Conservation (phyloP, 2,113 vertebrate genomes). For the Nibea albiflora region DNA sequence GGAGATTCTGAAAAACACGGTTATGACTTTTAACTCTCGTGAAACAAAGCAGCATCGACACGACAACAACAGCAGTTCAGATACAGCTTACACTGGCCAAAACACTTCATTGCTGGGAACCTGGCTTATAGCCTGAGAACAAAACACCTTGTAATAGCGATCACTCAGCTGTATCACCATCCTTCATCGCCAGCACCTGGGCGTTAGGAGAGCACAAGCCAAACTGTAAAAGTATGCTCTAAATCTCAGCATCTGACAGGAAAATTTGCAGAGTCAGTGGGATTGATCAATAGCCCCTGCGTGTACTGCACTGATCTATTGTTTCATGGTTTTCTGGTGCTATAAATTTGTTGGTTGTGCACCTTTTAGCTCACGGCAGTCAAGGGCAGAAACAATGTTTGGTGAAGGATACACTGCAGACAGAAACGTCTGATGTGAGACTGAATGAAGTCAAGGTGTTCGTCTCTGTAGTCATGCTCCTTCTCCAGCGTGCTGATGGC, state of each 20-base stretch:
- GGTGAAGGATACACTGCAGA: conserved; percentile 97
- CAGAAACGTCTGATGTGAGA: conserved; percentile 96
- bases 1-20: conserved; percentile 23
- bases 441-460: conserved; percentile 99
- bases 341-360: not conserved
- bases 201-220: not conserved
- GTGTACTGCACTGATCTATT: not conserved
- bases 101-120: not conserved
- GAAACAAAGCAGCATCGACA: conserved; percentile 38
- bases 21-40: conserved; percentile 17
- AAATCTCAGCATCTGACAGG: not conserved
- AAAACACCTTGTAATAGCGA: not conserved
- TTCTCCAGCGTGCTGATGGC: conserved; percentile 97
- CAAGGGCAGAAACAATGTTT: not conserved
- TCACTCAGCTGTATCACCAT: not conserved
- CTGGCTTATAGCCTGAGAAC: conserved; percentile 1
- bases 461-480: conserved; percentile 98
- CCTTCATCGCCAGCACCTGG: not conserved
- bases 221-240: not conserved
- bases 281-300: conserved; percentile 10
- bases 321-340: conserved; percentile 5
- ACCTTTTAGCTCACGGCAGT: not conserved
- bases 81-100: not conserved
- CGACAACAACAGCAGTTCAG: not conserved
- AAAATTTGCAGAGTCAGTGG: not conserved